Base-by-base conservation (phyloP, 2,113 vertebrate genomes). In the Cygnus atratus region DNA sequence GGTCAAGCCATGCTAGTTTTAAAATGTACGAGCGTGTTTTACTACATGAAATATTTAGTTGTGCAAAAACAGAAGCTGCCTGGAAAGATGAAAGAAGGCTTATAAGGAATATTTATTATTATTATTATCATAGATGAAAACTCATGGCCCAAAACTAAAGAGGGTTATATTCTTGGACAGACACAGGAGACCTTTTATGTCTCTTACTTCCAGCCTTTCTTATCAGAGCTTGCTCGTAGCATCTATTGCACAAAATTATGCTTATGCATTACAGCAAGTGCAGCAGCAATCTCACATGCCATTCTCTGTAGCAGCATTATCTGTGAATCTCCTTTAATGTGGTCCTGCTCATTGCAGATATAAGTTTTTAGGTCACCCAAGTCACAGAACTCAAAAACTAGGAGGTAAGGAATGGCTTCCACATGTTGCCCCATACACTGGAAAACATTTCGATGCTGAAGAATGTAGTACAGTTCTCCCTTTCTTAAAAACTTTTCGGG, bases 221-320 rank as follows among this genome's bases (percentile, higher is more conserved):
- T 28, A 39, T 13, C 65, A 57, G 41, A 3, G 2, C 33, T 46
- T 21, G 39, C 31, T 26, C 5, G 8, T 4, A 35, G 24, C 14
- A 50, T 22, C 46, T 48, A 48, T 48, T 99, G 99, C 97, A 99
- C 98, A 95, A 99, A 99, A 97, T 99, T 99, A 96, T 99, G 98
- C 96, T 99, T 99, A 97, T 99, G 99, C 97, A 99, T 99, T 33
- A 99, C 98, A n/a, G 99, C 98, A 54, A 99, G 97, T 39, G 99
- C 99, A 1, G 99, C 98, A 4, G 99, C 98, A 8, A 99, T 99
- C 97, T 99, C 99, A 2, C 99, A 99, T 0, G 99, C 99, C 99
- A 99, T 99, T 92, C 99, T 99, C 98, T 99, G 99, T 17, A 98
- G 97, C 96, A 98, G 96, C 97, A 99, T 98, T 74, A 99, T 96